Conservation (phyloP, 2,888 invertebrate species). For the Rutpela maculata region DNA sequence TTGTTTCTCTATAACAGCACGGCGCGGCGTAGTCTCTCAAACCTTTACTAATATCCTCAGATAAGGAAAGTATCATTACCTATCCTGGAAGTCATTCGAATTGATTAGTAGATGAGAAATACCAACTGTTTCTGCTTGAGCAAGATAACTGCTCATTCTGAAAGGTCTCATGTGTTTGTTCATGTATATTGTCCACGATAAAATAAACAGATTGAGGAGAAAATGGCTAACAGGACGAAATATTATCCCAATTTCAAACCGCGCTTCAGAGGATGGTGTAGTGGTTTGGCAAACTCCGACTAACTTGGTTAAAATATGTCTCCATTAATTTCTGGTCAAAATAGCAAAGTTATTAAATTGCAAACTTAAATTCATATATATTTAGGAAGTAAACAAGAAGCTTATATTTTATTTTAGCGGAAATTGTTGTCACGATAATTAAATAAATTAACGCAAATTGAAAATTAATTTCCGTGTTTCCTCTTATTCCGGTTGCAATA, state of each 20-base stretch:
- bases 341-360: background rate
- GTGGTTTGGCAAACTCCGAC: background rate
- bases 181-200: background rate
- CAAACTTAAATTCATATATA: no score
- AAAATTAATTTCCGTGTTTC: no score
- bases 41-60: background rate
- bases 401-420: no score
- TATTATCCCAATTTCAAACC: background rate
- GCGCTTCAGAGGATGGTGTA: background rate
- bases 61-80: no score
- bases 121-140: background rate
- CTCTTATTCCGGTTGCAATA: no score
- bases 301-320: background rate
- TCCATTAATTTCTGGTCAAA: background rate
- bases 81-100: background rate
- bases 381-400: no score
- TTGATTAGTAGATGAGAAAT: background rate
- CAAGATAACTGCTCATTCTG: background rate
- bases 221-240: background rate
- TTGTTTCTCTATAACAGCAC: no score
- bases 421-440: no score
- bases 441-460: no score
- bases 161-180: background rate
- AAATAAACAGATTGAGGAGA: background rate
- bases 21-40: no score